Evolutionary conservation across 2,797 vertebrate genomes (phyloP).

Genomic region (Prionace glauca): DNA sequence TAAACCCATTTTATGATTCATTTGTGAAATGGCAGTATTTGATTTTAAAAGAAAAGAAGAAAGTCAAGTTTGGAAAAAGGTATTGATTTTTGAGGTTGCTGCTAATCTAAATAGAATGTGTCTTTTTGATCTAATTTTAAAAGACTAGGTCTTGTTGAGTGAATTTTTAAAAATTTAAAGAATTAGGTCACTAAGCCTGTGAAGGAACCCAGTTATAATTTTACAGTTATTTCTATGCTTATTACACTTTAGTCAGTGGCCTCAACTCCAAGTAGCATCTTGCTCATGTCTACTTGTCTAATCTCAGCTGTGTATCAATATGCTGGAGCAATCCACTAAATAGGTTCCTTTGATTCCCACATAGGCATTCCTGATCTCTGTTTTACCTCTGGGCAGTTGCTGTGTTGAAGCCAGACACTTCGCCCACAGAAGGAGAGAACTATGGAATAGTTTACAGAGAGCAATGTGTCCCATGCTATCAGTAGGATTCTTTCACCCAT

Average conservation of each 20-base stretch:
- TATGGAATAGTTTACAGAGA: neutral
- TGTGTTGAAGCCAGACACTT: neutral
- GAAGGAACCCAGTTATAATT: neutral
- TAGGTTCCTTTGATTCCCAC: neutral
- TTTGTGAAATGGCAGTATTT: slow-evolving; percentile 95
- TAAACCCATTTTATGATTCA: slow-evolving; percentile 94
- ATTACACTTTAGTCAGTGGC: neutral
- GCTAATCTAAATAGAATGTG: neutral
- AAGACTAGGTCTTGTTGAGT: neutral
- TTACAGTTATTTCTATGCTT: neutral
- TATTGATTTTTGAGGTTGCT: slow-evolving; percentile 46
- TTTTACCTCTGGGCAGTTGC: neutral
- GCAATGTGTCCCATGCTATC: neutral
- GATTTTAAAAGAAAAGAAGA: slow-evolving; percentile 84
- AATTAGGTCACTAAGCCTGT: neutral
- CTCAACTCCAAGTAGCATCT: neutral
- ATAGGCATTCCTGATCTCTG: neutral
- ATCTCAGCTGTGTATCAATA: neutral
- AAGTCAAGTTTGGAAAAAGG: slow-evolving; percentile 96
- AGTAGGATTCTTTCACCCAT: neutral
- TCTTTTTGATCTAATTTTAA: neutral
- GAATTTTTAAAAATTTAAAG: neutral
- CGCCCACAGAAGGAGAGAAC: neutral
- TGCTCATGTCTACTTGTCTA: neutral
- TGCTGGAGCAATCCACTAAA: neutral